Conservation (phyloP, 2,888 invertebrate genomes). For the Acanthosepion esculentum region DNA sequence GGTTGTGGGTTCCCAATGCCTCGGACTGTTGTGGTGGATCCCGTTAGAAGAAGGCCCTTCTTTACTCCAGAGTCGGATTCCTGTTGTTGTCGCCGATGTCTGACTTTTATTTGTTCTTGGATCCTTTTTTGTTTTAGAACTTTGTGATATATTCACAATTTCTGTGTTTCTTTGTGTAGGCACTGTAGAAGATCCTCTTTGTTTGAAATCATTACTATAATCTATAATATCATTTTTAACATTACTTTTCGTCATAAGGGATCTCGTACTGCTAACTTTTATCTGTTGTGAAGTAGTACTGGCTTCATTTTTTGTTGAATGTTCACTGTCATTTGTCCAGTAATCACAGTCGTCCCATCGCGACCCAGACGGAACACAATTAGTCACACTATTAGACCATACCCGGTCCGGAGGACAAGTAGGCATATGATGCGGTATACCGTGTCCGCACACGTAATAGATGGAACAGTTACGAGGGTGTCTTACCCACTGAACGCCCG, state of each 20-base stretch:
- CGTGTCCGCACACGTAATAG: slow-evolving; percentile 59
- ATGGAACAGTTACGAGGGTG: slow-evolving; percentile 54
- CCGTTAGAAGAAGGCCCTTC: neutral
- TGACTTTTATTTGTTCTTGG: neutral
- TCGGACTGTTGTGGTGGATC: neutral
- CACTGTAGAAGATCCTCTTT: neutral
- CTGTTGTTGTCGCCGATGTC: neutral
- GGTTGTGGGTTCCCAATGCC: neutral
- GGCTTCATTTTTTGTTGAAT: neutral
- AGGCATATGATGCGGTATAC: slow-evolving; percentile 57
- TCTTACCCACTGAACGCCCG: slow-evolving; percentile 57
- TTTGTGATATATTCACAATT: neutral
- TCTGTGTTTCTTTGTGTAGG: neutral
- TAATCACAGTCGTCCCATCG: slow-evolving; percentile 61
- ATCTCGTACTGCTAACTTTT: neutral
- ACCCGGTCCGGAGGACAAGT: slow-evolving; percentile 56
- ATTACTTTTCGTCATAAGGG: neutral
- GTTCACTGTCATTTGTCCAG: neutral
- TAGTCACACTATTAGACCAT: slow-evolving; percentile 56
- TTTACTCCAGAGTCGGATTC: neutral
- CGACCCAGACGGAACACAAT: slow-evolving; percentile 58
- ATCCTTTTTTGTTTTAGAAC: neutral
- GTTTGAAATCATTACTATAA: neutral
- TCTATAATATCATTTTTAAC: neutral
- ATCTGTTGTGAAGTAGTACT: neutral